Evolutionary conservation across 2,113 vertebrate species (phyloP).

Genomic region (Himantopus leucocephalus): DNA sequence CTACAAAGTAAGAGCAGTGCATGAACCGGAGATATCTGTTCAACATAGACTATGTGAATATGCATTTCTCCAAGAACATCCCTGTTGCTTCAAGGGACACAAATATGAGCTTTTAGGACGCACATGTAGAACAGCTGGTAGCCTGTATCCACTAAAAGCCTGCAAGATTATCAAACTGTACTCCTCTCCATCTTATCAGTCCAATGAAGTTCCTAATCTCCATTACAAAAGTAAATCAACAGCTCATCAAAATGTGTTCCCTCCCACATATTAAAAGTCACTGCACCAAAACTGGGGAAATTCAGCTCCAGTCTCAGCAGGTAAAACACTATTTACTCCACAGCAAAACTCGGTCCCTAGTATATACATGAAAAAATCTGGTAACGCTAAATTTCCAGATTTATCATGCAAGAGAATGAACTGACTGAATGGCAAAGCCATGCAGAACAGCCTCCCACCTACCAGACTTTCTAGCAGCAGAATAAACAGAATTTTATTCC

Average conservation of each 20-base stretch:
- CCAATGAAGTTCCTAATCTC: neutral
- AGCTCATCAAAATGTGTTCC: neutral
- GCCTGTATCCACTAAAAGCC: neutral
- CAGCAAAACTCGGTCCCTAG: neutral
- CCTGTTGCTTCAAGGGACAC: neutral
- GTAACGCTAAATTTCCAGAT: neutral
- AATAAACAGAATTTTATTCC: slow-evolving; percentile 23
- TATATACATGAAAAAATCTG: neutral
- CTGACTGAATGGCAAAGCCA: neutral
- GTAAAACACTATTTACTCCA: neutral
- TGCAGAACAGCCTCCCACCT: slow-evolving; percentile 11
- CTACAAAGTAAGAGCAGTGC: neutral
- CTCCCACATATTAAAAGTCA: neutral
- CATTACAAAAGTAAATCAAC: neutral
- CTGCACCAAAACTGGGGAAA: neutral
- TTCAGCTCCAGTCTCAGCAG: neutral
- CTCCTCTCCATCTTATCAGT: neutral
- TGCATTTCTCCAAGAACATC: neutral
- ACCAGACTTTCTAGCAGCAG: neutral
- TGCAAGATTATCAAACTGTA: neutral
- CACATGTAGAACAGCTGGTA: neutral
- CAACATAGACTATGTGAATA: neutral
- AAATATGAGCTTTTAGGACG: neutral
- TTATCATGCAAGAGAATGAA: neutral
- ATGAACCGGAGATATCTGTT: neutral